These are phyloP conservation scores for Drosophila acutilabella DNA, from an alignment of 2,888 invertebrate species.

Conservation along the genomic window DNA sequence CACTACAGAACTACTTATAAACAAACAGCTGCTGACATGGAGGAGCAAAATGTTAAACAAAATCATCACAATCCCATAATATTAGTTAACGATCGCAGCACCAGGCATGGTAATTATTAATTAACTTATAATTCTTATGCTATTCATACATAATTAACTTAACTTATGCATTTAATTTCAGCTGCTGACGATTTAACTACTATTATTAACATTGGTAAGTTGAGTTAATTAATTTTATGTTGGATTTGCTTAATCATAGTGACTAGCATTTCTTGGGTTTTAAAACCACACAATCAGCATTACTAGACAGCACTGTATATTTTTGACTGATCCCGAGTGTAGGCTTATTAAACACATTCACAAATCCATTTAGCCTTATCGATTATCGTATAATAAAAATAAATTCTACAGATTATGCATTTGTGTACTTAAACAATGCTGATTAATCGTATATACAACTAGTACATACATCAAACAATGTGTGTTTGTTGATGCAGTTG, in stretches of 20 bases:
- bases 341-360: background rate
- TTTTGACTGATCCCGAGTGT: background rate
- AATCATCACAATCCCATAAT: background rate
- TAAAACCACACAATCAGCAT: slow-evolving; percentile 42
- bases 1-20: background rate
- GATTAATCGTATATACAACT: slow-evolving; percentile 2
- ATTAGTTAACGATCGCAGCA: slow-evolving; percentile 5
- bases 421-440: slow-evolving; percentile 7
- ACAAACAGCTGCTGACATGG: slow-evolving; percentile 23
- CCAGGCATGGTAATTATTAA: slow-evolving; percentile 27
- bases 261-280: slow-evolving; percentile 11
- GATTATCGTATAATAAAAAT: background rate
- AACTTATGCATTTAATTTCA: slow-evolving; percentile 12
- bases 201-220: slow-evolving; percentile 72
- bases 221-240: background rate
- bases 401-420: slow-evolving; percentile 14
- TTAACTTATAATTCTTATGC: background rate
- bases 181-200: slow-evolving; percentile 45
- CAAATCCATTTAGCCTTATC: slow-evolving; percentile 25
- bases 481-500: slow-evolving; percentile 5
- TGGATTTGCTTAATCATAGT: slow-evolving; percentile 35
- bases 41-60: slow-evolving; percentile 4
- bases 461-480: background rate
- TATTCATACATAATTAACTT: background rate
- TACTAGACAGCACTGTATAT: slow-evolving; percentile 31